Evolutionary conservation across 1,140 invertebrate species (phyloP).

Genomic region (Lethocerus indicus): DNA sequence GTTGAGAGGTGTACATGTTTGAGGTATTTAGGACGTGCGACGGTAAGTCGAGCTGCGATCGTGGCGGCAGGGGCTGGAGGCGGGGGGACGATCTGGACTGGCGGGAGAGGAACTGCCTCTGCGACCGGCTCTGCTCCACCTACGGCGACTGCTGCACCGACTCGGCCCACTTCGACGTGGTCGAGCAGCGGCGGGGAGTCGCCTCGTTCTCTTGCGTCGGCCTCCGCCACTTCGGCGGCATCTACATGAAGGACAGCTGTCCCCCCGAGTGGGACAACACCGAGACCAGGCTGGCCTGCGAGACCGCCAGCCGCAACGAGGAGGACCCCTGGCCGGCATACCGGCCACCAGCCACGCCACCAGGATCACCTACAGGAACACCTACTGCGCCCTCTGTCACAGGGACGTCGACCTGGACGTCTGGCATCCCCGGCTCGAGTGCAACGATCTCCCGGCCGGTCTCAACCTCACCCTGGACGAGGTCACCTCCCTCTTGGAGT

Average conservation of each 20-base stretch:
- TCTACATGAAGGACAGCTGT: constrained; percentile 30
- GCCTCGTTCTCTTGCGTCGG: constrained; percentile 24
- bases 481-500: constrained; percentile 8
- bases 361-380: constrained; percentile 33
- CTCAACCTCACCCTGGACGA: constrained; percentile 13
- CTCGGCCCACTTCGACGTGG: constrained; percentile 21
- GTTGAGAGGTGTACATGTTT: background rate
- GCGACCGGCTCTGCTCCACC: constrained; percentile 27
- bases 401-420: constrained; percentile 21
- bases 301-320: constrained; percentile 17
- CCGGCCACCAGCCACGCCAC: constrained; percentile 27
- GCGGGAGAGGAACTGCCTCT: constrained; percentile 30
- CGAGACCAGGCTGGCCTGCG: constrained; percentile 16
- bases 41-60: constrained; percentile 16
- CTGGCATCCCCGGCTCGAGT: constrained; percentile 30
- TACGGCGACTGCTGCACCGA: constrained; percentile 36
- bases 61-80: constrained; percentile 2
- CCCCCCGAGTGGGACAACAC: constrained; percentile 24
- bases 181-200: constrained; percentile 19
- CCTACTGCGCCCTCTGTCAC: constrained; percentile 37
- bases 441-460: constrained; percentile 19
- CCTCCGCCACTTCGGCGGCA: constrained; percentile 25
- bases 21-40: constrained; percentile 17
- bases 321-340: constrained; percentile 26
- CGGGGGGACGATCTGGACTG: constrained; percentile 21